Evolutionary conservation across 53 echinoderm and acorn worm species (phyloP).

Genomic region (Hippasteria phrygiana): DNA sequence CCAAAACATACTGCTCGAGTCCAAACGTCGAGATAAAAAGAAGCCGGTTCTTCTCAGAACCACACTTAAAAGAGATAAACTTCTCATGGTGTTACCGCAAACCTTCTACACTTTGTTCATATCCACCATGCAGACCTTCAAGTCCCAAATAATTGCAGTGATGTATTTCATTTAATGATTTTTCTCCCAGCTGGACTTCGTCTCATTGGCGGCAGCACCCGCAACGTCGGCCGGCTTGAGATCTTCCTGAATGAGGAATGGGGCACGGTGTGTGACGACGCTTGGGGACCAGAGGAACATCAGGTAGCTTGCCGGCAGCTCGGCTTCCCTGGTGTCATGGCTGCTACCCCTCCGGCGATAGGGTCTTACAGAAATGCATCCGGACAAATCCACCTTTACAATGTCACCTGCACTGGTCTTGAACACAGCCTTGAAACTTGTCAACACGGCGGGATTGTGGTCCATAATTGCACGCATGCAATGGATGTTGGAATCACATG

Average conservation of each 20-base stretch:
- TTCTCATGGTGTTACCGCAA: no score
- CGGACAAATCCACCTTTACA: slow-evolving; percentile 10
- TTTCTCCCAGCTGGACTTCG: neutral
- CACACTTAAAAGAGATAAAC: no score
- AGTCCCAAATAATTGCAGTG: no score
- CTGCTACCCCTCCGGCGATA: neutral
- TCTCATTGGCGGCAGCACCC: neutral
- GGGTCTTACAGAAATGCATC: slow-evolving; percentile 10
- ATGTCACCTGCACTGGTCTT: slow-evolving; percentile 13
- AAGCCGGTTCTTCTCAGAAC: no score
- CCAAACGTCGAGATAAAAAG: no score
- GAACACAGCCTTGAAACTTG: slow-evolving; percentile 3
- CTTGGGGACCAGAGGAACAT: neutral
- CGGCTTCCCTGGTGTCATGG: neutral
- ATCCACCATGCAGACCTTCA: no score
- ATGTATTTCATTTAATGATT: no score
- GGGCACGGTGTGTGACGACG: neutral
- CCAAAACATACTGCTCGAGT: no score
- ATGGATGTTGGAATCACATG: neutral
- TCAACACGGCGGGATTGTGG: neutral
- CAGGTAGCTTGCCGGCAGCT: slow-evolving; percentile 1
- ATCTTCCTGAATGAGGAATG: slow-evolving; percentile 11
- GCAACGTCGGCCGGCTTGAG: neutral
- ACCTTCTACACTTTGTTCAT: no score
- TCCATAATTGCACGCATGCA: neutral